Conservation (phyloP, 2,113 vertebrate genomes). For the Empidonax traillii region DNA sequence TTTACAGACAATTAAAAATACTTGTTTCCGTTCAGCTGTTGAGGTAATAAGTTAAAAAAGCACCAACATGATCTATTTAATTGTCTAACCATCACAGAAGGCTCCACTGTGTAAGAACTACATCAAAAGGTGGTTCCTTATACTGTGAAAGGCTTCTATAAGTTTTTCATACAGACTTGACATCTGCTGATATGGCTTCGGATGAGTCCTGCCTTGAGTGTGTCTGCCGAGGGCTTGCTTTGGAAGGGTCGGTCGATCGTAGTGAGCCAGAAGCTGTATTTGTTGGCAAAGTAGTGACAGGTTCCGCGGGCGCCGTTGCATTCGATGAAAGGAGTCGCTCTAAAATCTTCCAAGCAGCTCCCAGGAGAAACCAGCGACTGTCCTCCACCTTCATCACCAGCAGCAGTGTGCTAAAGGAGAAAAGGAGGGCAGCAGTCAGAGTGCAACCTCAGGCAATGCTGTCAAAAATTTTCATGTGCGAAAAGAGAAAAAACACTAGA, state of each 20-base stretch:
- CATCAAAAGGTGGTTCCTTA: neutral
- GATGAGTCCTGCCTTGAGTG: conserved; percentile 93
- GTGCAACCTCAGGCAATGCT: neutral
- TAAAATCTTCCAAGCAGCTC: conserved; percentile 97
- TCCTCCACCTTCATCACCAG: conserved; percentile 93
- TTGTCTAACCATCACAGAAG: neutral
- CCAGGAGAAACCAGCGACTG: conserved; percentile 95
- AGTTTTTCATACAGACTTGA: conserved; percentile 99
- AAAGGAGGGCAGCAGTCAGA: neutral
- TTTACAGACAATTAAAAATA: neutral
- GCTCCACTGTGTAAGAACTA: neutral
- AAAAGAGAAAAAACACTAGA: neutral
- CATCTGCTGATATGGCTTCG: conserved; percentile 94
- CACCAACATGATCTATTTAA: conserved; percentile 77
- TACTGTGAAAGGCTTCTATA: conserved; percentile 73
- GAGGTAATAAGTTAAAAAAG: conserved; percentile 96
- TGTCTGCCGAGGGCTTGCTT: conserved; percentile 79
- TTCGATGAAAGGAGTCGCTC: conserved; percentile 94
- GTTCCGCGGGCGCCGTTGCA: conserved; percentile 94
- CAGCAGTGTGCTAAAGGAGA: conserved; percentile 87
- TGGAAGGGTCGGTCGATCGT: conserved; percentile 86
- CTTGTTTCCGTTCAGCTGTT: conserved; percentile 52
- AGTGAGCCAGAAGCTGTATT: conserved; percentile 98
- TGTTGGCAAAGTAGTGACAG: conserved; percentile 97
- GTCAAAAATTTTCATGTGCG: neutral